Evolutionary conservation across 2,797 vertebrate species (phyloP).

Genomic region (Pygocentrus nattereri): DNA sequence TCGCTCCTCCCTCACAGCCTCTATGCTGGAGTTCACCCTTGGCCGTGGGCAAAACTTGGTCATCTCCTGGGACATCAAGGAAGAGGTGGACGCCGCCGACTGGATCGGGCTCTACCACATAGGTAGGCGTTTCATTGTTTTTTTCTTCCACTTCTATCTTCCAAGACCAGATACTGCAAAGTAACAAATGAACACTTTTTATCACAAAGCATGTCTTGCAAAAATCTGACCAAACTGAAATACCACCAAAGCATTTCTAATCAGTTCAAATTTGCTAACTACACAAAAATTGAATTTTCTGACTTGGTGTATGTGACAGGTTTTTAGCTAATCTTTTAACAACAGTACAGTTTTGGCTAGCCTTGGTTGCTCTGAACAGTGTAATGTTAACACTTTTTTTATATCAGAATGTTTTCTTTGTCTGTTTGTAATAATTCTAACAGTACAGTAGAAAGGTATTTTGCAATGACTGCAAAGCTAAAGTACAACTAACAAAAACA

Average conservation of each 20-base stretch:
- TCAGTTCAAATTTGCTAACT: neutral
- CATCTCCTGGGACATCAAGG: slow-evolving; percentile 99
- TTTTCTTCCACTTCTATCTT: neutral
- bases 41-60: slow-evolving; percentile 93
- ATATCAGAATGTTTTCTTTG: neutral
- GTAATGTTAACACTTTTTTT: neutral
- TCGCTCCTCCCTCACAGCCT: slow-evolving; percentile 94
- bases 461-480: too few relatives aligned
- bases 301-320: neutral
- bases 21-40: slow-evolving; percentile 91
- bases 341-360: neutral
- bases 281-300: neutral
- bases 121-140: slow-evolving; percentile 75
- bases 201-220: neutral
- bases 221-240: too few relatives aligned
- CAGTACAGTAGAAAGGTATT: too few relatives aligned
- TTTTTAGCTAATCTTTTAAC: neutral
- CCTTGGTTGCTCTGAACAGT: neutral
- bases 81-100: slow-evolving; percentile 97
- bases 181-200: neutral
- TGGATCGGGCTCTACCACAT: slow-evolving; percentile 99
- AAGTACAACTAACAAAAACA: neutral
- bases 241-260: neutral
- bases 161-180: neutral
- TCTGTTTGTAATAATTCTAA: neutral